Conservation (phyloP, 2,888 invertebrate genomes). For the Diadegma fenestrale region DNA sequence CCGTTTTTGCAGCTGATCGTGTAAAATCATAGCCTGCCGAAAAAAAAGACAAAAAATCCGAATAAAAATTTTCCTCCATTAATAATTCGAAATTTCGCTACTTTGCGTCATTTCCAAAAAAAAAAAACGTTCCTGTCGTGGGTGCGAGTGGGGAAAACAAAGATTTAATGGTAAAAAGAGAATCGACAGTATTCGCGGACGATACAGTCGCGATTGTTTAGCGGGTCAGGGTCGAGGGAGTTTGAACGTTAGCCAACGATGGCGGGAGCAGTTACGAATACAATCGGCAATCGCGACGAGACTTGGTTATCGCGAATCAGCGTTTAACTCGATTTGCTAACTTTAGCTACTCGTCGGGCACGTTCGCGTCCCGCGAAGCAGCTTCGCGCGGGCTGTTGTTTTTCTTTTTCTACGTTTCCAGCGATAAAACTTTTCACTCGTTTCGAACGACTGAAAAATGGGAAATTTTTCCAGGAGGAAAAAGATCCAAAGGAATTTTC, state of each 20-base stretch:
- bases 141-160: not conserved
- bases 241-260: slow-evolving; percentile 77
- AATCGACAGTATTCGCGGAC: slow-evolving; percentile 59
- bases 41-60: slow-evolving; percentile 6
- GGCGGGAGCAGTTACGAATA: slow-evolving; percentile 59
- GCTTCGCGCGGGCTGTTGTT: no score
- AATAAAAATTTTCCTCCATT: not conserved
- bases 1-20: slow-evolving; percentile 83
- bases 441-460: not conserved
- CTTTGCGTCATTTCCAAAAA: not conserved
- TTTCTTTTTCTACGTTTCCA: not conserved
- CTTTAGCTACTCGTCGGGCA: slow-evolving; percentile 68
- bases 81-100: not conserved
- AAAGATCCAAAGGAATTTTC: no score
- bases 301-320: slow-evolving; percentile 67
- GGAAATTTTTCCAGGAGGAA: no score
- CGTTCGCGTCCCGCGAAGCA: not conserved
- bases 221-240: slow-evolving; percentile 77
- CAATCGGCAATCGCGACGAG: slow-evolving; percentile 22
- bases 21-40: slow-evolving; percentile 77
- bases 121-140: not conserved
- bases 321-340: slow-evolving; percentile 72
- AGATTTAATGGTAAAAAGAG: slow-evolving; percentile 17
- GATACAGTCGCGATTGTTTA: slow-evolving; percentile 63
- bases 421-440: not conserved